These are phyloP conservation scores for Hylaeus anthracinus DNA, from an alignment of 1,140 invertebrate species.

Conservation along the genomic window DNA sequence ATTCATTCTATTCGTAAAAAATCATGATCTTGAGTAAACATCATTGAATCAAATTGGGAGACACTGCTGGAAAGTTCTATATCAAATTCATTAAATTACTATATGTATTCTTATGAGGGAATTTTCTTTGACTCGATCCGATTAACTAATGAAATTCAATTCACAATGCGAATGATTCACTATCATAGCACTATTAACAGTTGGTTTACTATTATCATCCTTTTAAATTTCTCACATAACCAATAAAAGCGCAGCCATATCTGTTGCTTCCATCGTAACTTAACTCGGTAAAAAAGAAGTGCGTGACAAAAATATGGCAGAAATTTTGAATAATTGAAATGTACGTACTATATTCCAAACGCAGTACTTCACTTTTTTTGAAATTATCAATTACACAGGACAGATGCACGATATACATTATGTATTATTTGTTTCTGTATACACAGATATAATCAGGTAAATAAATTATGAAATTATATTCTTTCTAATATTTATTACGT, in stretches of 20 bases:
- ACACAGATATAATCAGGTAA: background rate
- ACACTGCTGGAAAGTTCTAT: background rate
- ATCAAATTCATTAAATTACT: background rate
- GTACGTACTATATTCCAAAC: background rate
- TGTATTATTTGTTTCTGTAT: background rate
- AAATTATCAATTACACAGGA: background rate
- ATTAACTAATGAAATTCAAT: conserved; percentile 25
- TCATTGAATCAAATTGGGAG: background rate
- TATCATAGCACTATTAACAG: background rate
- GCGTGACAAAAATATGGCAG: background rate
- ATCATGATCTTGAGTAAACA: background rate
- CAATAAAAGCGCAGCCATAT: background rate
- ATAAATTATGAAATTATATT: background rate
- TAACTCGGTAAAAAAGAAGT: background rate
- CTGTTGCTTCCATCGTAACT: background rate
- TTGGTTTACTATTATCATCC: background rate
- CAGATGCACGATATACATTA: background rate
- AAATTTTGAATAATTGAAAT: conserved; percentile 23
- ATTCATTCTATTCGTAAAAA: background rate
- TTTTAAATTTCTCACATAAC: background rate
- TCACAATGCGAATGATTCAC: background rate
- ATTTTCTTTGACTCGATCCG: background rate
- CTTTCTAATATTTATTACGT: background rate
- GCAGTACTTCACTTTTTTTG: background rate
- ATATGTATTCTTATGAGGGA: background rate